These are phyloP conservation scores for Adelphocoris suturalis DNA, from an alignment of 2,888 invertebrate genomes.

Conservation along the genomic window DNA sequence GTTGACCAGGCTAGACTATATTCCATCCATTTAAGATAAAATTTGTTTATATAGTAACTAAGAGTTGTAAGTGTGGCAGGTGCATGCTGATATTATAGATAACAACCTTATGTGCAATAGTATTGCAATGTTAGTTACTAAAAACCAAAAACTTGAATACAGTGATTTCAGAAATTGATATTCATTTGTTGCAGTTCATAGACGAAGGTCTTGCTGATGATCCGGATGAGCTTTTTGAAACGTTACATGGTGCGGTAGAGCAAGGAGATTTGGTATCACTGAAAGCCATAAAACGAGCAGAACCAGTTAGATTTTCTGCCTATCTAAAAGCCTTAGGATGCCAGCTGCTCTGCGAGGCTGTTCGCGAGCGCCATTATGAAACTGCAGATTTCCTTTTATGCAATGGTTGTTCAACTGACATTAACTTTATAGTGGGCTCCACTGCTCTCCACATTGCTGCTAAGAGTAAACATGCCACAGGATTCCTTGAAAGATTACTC, in stretches of 20 bases:
- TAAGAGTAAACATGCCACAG: background rate
- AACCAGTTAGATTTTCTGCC: background rate
- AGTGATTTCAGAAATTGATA: too few species aligned
- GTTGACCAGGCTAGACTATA: too few species aligned
- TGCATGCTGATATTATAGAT: too few species aligned
- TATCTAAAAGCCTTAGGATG: background rate
- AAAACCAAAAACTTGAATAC: too few species aligned
- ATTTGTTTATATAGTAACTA: too few species aligned
- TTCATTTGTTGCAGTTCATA: background rate
- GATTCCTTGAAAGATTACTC: background rate
- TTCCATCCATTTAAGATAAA: too few species aligned
- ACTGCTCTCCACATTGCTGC: constrained; percentile 10
- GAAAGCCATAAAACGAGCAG: background rate
- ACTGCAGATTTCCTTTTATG: constrained; percentile 12
- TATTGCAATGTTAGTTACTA: too few species aligned
- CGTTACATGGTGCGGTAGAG: background rate
- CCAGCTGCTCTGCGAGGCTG: background rate
- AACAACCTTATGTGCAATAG: too few species aligned
- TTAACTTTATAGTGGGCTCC: background rate
- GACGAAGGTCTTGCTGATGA: background rate
- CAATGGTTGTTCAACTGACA: background rate
- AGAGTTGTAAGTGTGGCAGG: too few species aligned
- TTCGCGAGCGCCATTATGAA: background rate
- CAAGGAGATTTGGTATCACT: background rate
- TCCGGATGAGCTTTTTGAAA: background rate